These are phyloP conservation scores for Scytalopus superciliaris DNA, from an alignment of 2,113 vertebrate genomes.

Conservation along the genomic window DNA sequence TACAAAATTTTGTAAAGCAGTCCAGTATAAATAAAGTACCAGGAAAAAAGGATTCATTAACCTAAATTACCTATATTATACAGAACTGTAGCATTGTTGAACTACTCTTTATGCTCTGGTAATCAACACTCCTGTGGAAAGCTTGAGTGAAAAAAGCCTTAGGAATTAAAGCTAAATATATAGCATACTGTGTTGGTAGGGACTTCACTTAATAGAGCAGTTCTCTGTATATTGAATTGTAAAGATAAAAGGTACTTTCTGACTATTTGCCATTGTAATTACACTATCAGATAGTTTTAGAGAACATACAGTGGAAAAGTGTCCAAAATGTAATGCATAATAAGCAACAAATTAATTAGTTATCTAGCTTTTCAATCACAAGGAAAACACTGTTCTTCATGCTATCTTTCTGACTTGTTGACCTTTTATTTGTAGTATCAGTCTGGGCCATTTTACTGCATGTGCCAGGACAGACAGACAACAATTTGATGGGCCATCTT, in stretches of 20 bases:
- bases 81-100: not conserved
- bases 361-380: constrained; percentile 5
- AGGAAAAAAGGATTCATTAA: not conserved
- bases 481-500: not conserved
- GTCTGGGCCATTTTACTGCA: not conserved
- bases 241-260: constrained; percentile 6
- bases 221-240: not conserved
- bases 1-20: not conserved
- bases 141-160: not conserved
- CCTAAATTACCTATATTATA: not conserved
- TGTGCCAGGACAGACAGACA: not conserved
- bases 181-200: not conserved
- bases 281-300: not conserved
- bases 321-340: constrained; percentile 6
- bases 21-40: not conserved
- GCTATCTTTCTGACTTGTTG: not conserved
- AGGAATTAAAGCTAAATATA: not conserved
- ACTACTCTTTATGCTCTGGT: not conserved
- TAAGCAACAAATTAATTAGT: constrained; percentile 29
- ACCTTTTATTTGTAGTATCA: not conserved
- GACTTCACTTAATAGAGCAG: not conserved
- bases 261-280: not conserved
- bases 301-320: not conserved
- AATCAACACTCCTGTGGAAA: not conserved
- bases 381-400: not conserved